Percentiles rank a stretch among this genome's conserved stretches.
Conservation (phyloP, 2,888 invertebrate genomes). For the Melinaea menophilus region DNA sequence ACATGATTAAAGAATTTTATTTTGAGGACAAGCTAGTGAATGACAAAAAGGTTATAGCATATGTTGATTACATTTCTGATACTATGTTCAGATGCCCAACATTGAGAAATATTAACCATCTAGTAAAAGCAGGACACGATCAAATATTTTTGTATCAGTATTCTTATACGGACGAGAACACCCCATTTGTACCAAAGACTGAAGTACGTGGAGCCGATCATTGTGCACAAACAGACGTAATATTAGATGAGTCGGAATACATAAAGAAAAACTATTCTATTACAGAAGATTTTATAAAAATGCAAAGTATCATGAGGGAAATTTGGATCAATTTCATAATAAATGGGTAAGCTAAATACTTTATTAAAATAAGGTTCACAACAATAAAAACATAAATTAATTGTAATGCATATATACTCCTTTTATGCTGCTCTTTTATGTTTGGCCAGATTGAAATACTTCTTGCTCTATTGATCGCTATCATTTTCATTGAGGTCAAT, state of each 20-base stretch:
- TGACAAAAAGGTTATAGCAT: slow-evolving; percentile 33
- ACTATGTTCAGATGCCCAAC: slow-evolving; percentile 40
- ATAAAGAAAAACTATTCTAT: slow-evolving; percentile 1
- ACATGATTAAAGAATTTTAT: slow-evolving; percentile 44
- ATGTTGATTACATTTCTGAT: slow-evolving; percentile 51
- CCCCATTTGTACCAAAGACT: slow-evolving; percentile 37
- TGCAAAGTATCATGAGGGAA: slow-evolving; percentile 15
- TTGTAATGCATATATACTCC: too few relatives aligned
- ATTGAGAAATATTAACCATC: slow-evolving; percentile 39
- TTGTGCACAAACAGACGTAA: slow-evolving; percentile 36
- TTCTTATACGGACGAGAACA: slow-evolving; percentile 41
- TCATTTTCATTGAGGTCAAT: too few relatives aligned
- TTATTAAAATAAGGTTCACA: too few relatives aligned
- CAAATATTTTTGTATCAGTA: slow-evolving; percentile 45
- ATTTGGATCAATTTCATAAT: slow-evolving; percentile 23
- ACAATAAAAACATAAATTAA: too few relatives aligned
- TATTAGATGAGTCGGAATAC: slow-evolving; percentile 20
- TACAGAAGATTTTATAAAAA: slow-evolving; percentile 15
- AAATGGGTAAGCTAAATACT: slow-evolving; percentile 36
- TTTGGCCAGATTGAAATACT: too few relatives aligned
- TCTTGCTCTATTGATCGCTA: too few relatives aligned
- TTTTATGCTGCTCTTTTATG: too few relatives aligned
- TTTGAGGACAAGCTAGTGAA: slow-evolving; percentile 41
- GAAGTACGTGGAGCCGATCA: slow-evolving; percentile 43
- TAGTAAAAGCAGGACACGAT: slow-evolving; percentile 37